Evolutionary conservation across 1,140 invertebrate species (phyloP), one percentile per base, ranked within the genome.

Genomic region (Rhizoglyphus robini): DNA sequence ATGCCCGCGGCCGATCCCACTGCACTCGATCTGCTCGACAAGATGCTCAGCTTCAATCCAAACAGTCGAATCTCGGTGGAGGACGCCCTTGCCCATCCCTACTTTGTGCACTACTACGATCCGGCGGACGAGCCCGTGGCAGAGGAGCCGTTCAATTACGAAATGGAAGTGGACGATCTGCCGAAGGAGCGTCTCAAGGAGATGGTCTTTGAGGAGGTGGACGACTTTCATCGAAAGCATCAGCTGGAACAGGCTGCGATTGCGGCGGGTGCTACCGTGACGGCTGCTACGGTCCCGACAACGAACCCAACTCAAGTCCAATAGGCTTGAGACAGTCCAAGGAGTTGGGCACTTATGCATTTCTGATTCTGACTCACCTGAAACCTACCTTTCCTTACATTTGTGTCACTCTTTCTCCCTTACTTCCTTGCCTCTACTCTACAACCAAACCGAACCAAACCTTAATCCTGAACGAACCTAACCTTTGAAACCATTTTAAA

Each of bases 231-330:
- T n/a, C n/a, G n/a, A n/a, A n/a, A n/a, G n/a, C 27, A 41, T 41
- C 5, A 18, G 25, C 4, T 38, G 29, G 4, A 48, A 51, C 38
- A 2, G 11, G 1, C 2, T 60, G n/a, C 48, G 29, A n/a, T n/a
- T n/a, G n/a, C n/a, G n/a, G n/a, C n/a, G n/a, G n/a, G n/a, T n/a
- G n/a, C n/a, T n/a, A n/a, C n/a, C n/a, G n/a, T n/a, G n/a, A n/a
- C n/a, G n/a, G n/a, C n/a, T n/a, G 95, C 80, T 99, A 99, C 81
- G 96, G 91, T 78, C 96, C 99, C 83, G 96, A 99, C 87, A 99
- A 99, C 83, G 96, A 98, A 73, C 99, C 99, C 79, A 94, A 99
- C 79, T 99, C 99, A 79, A 84, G 93, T 78, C 94, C 98, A 80
- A 98, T 99, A 75, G 82, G 98, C 76, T 83, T 93, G 72, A 88